These are phyloP conservation scores for Cyaniris semiargus DNA, from an alignment of 2,888 invertebrate species.

Conservation along the genomic window DNA sequence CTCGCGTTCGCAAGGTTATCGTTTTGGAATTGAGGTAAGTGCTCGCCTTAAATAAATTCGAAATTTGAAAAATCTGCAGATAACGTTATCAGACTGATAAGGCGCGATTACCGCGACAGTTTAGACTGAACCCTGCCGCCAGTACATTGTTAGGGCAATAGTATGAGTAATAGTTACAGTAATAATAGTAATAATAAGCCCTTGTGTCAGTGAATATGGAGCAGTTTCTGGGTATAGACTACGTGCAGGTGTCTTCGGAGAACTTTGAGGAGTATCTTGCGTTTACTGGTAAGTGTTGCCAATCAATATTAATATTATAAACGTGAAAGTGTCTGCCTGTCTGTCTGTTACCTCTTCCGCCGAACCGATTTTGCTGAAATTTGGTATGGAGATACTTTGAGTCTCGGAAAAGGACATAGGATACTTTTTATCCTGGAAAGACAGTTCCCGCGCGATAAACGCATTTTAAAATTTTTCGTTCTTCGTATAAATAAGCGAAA, in stretches of 20 bases:
- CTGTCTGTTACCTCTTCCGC: no score
- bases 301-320: no score
- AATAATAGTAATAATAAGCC: neutral
- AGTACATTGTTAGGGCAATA: neutral
- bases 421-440: no score
- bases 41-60: neutral
- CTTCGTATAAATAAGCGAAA: no score
- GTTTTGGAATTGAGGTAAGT: no score
- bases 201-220: slow-evolving; percentile 53
- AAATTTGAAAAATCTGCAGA: neutral
- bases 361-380: no score
- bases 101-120: neutral
- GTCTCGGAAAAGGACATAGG: no score
- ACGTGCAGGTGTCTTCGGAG: slow-evolving; percentile 45
- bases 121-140: neutral
- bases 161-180: neutral
- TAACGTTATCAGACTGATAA: neutral
- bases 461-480: no score
- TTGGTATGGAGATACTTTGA: no score
- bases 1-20: no score
- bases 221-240: slow-evolving; percentile 55
- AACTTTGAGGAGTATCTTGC: slow-evolving; percentile 50
- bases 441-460: no score
- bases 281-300: slow-evolving; percentile 49
- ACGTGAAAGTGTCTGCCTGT: no score